phyloP scores from a whole-genome alignment of 2,113 vertebrate genomes.

The Willisornis vidua region DNA sequence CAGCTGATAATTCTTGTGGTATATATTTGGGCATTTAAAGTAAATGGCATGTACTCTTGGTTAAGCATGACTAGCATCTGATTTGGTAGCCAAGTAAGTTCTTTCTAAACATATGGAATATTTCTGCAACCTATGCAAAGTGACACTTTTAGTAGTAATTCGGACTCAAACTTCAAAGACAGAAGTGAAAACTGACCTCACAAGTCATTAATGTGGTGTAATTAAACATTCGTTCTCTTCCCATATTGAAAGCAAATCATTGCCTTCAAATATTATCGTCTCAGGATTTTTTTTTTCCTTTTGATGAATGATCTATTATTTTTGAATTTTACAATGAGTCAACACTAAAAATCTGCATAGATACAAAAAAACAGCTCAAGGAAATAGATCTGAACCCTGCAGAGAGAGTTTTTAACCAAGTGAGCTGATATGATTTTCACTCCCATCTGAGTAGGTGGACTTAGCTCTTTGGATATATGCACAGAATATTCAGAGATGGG shows the following conservation, averaged over 20 bases:
- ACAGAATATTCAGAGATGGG: not conserved
- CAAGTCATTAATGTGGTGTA: not conserved
- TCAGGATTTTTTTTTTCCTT: not conserved
- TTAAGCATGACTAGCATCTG: not conserved
- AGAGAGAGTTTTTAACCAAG: not conserved
- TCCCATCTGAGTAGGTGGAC: not conserved
- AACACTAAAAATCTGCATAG: not conserved
- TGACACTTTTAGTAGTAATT: not conserved
- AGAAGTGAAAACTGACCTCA: not conserved
- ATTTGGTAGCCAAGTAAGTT: not conserved
- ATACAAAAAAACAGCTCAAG: not conserved
- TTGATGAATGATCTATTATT: not conserved
- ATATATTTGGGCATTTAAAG: not conserved
- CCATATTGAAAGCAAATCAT: not conserved
- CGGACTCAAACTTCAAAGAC: not conserved
- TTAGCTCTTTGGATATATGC: not conserved
- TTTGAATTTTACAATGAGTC: not conserved
- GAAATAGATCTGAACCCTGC: not conserved
- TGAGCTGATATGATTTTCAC: not conserved
- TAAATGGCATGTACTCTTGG: not conserved
- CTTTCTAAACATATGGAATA: not conserved
- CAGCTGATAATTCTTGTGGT: not conserved
- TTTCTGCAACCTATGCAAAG: not conserved
- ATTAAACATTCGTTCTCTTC: not conserved
- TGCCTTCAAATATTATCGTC: not conserved